These are phyloP conservation scores for Myodes glareolus DNA, from an alignment of 2,113 vertebrate species.

Conservation along the genomic window DNA sequence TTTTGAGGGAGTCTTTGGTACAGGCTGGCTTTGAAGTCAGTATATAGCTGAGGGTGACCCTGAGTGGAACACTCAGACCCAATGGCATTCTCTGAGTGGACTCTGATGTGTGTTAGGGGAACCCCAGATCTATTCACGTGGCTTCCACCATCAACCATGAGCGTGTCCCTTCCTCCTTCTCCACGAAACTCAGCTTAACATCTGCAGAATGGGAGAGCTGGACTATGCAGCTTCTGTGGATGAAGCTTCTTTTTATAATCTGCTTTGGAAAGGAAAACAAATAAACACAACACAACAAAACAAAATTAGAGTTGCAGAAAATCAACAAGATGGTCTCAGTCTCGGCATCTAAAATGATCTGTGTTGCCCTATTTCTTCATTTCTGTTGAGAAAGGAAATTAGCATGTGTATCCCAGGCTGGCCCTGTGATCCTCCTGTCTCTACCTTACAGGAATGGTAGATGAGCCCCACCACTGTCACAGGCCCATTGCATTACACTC, in stretches of 20 bases:
- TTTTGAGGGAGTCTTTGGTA: neutral
- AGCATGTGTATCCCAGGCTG: neutral
- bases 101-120: neutral
- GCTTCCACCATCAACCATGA: neutral
- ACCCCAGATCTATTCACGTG: neutral
- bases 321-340: neutral
- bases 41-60: neutral
- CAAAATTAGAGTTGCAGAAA: neutral
- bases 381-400: neutral
- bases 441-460: neutral
- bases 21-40: neutral
- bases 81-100: neutral
- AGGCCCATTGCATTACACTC: neutral
- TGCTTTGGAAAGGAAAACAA: neutral
- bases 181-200: neutral
- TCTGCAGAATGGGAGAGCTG: neutral
- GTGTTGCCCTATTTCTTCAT: neutral
- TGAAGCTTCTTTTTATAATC: neutral
- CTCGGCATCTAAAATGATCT: neutral
- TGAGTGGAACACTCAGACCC: neutral
- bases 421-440: neutral
- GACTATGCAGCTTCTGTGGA: neutral
- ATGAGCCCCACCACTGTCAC: no score
- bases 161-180: neutral
- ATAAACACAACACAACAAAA: neutral